A percentile compares a stretch with the other conserved stretches of the same genome.
These are phyloP conservation scores for Thaumatotibia leucotreta DNA, from an alignment of 1,140 invertebrate genomes.

Conservation along the genomic window DNA sequence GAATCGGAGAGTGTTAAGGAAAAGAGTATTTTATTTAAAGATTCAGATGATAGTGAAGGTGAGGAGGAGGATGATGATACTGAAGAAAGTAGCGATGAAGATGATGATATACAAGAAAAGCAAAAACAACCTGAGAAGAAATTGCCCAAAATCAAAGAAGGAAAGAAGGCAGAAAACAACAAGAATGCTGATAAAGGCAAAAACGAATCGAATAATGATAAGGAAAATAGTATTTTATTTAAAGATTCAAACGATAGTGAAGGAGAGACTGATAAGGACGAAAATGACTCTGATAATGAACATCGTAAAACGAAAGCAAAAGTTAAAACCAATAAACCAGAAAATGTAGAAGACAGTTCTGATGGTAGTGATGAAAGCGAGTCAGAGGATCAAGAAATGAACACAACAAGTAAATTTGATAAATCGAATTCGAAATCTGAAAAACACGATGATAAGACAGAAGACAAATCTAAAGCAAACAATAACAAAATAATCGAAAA, in stretches of 20 bases:
- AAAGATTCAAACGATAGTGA: conserved; percentile 15
- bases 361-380: background rate
- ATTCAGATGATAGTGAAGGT: conserved; percentile 14
- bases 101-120: too few relatives aligned
- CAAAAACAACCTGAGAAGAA: too few relatives aligned
- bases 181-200: conserved; percentile 42
- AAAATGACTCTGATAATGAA: conserved; percentile 54
- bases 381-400: background rate
- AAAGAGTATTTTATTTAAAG: conserved; percentile 13
- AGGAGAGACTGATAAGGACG: conserved; percentile 11
- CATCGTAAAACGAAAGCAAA: conserved; percentile 40
- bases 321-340: conserved; percentile 25
- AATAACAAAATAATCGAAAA: background rate
- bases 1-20: conserved; percentile 18
- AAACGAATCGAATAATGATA: conserved; percentile 20
- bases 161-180: conserved; percentile 32
- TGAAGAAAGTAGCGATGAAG: conserved; percentile 30
- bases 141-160: conserved; percentile 27
- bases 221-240: conserved; percentile 14
- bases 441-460: background rate
- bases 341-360: conserved; percentile 22
- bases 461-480: conserved; percentile 24
- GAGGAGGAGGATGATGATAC: conserved; percentile 15
- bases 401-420: background rate
- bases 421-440: background rate